Percentiles rank a stretch among this genome's conserved stretches.
Conservation (phyloP, 1,140 invertebrate species). For the Drosophila aff. region DNA sequence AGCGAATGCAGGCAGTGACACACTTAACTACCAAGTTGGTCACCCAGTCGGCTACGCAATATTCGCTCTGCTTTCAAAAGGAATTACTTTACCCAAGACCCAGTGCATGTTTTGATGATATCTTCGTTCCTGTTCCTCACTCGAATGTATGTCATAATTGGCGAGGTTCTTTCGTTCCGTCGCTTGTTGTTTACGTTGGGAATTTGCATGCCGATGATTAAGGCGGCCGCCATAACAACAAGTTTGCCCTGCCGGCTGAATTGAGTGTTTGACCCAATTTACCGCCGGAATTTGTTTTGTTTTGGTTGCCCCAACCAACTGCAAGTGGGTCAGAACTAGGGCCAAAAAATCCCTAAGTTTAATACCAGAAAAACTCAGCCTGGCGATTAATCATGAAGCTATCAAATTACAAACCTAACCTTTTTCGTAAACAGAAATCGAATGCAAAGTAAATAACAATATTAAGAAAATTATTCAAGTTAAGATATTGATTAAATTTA, state of each 20-base stretch:
- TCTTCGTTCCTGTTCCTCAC: constrained; percentile 21
- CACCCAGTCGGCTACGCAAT: constrained; percentile 68
- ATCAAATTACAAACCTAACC: background rate
- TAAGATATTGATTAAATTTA: background rate
- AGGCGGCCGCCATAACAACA: constrained; percentile 47
- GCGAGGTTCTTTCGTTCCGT: constrained; percentile 7
- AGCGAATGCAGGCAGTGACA: constrained; percentile 43
- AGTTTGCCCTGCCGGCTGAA: constrained; percentile 44
- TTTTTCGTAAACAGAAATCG: constrained; percentile 45
- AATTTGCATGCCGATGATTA: constrained; percentile 50
- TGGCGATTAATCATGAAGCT: constrained; percentile 22
- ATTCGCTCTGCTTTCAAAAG: constrained; percentile 22
- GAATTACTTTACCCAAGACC: constrained; percentile 3
- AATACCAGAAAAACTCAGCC: background rate
- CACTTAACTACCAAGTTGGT: constrained; percentile 45
- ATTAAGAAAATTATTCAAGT: rapidly evolving
- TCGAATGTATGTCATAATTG: constrained; percentile 54
- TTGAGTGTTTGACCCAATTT: constrained; percentile 49
- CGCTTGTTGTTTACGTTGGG: constrained; percentile 38
- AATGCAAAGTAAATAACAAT: constrained; percentile 14
- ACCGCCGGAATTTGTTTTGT: constrained; percentile 28
- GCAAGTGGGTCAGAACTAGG: constrained; percentile 43
- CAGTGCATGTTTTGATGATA: constrained; percentile 31
- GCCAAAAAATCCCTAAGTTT: background rate
- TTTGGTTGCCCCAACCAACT: constrained; percentile 10